phyloP scores from a whole-genome alignment of 2,888 invertebrate genomes.

The Bursaphelenchus okinawaensis region DNA sequence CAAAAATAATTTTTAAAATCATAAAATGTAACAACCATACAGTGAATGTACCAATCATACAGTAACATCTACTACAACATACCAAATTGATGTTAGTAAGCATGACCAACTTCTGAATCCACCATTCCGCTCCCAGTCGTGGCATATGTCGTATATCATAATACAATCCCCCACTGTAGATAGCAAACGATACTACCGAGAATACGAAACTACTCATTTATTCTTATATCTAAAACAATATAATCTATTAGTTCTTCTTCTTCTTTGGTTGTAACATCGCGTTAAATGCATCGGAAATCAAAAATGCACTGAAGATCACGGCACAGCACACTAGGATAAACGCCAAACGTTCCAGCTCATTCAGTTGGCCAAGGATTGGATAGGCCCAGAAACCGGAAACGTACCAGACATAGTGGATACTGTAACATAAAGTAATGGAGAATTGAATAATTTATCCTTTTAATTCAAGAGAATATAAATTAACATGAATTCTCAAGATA shows the following conservation, averaged over 20 bases:
- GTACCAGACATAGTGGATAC: constrained; percentile 44
- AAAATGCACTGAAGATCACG: constrained; percentile 33
- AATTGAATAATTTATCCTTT: neutral
- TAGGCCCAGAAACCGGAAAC: constrained; percentile 50
- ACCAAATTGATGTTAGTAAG: constrained; percentile 55
- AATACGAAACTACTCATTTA: constrained; percentile 25
- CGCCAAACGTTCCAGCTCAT: constrained; percentile 29
- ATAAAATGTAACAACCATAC: no score
- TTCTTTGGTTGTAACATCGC: neutral
- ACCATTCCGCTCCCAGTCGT: constrained; percentile 41
- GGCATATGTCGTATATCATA: constrained; percentile 49
- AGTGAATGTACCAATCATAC: no score
- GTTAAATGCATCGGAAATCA: neutral
- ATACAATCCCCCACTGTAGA: constrained; percentile 39
- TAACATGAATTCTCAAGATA: neutral
- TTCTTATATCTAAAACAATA: neutral
- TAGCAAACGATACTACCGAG: constrained; percentile 34
- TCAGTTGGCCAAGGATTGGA: constrained; percentile 46
- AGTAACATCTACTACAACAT: constrained; percentile 21
- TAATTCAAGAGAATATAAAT: neutral
- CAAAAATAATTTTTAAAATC: no score
- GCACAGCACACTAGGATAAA: constrained; percentile 41
- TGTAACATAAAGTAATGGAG: constrained; percentile 22
- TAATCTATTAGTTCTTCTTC: neutral
- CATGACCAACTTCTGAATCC: constrained; percentile 55